Evolutionary conservation across 2,888 invertebrate genomes (phyloP), one percentile per base, ranked within the genome.

Genomic region (Halocaridina rubra): DNA sequence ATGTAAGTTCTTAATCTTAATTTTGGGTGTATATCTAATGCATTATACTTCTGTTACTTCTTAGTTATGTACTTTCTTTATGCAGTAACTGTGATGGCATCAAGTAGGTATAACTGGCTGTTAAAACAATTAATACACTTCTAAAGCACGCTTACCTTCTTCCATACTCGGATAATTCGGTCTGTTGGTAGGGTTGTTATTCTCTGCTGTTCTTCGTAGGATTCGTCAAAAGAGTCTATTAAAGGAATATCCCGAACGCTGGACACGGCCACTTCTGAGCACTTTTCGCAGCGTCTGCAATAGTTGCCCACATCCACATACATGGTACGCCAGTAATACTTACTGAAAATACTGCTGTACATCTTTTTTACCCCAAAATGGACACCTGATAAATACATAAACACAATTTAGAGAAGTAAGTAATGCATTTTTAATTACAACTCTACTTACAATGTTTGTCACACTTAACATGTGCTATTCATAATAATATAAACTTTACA

Each of bases 301-400:
- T 86, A 89, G 61, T 88, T 89, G 24, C 87, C 85, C 19, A 90
- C 87, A 84, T 89, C 89, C 27, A 88, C 85, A 86, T 90, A 90
- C 72, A 89, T 85, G n/a, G 88, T 88, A 57, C 89, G 87, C 90
- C 90, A 90, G 81, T 89, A 89, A 81, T 88, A 88, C 22, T 85
- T 71, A 30, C 84, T 46, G 22, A 87, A 88, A 32, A 90, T 88
- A 22, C 72, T 79, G 33, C 78, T 67, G 80, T 89, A 89, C 89
- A 90, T 89, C 81, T 89, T 89, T 39, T 88, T 89, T 32, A 89
- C 89, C 19, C 89, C 90, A 69, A 88, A 80, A 84, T 90, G 90
- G 57, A 89, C 88, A 71, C 89, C 90, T 90, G 81, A 53, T 80
- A 80, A 19, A 39, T 46, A 46, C 74, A 24, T 24, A 27, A 78